phyloP scores from a whole-genome alignment of 2,113 vertebrate genomes.

The Plecturocebus donacophilus region DNA sequence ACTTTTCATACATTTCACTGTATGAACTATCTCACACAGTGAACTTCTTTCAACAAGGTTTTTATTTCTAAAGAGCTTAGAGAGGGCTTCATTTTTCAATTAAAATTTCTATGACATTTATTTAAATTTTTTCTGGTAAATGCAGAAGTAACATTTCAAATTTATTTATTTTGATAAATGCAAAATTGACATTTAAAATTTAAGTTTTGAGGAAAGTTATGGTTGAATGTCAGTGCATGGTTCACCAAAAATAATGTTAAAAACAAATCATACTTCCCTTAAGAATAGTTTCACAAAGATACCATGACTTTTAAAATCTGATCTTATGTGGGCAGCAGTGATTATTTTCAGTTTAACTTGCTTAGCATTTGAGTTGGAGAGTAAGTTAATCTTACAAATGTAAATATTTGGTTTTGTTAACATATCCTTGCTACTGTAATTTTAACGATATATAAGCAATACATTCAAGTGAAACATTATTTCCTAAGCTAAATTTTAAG shows the following conservation, averaged over 20 bases:
- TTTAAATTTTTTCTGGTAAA: conserved; percentile 3
- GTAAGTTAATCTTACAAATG: not conserved
- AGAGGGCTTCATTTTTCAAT: not conserved
- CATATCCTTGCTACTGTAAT: not conserved
- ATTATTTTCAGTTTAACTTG: not conserved
- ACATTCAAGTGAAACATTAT: not conserved
- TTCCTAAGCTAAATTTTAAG: conserved; percentile 9
- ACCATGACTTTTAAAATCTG: not conserved
- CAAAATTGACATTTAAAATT: conserved; percentile 23
- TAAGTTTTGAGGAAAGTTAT: conserved; percentile 11
- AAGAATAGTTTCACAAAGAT: not conserved
- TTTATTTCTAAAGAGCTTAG: conserved; percentile 13
- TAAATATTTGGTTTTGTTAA: not conserved
- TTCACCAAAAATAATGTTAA: not conserved
- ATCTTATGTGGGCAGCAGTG: not conserved
- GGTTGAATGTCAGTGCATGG: not conserved
- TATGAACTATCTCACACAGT: not conserved
- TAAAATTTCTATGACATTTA: conserved; percentile 14
- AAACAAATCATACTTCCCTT: not conserved
- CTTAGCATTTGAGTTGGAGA: not conserved
- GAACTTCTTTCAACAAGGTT: not conserved
- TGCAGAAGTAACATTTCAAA: conserved; percentile 26
- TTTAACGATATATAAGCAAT: not conserved
- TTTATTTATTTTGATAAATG: conserved; percentile 9
- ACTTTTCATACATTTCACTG: not conserved